These are phyloP conservation scores for Chelonoidis abingdonii DNA, from an alignment of 2,113 vertebrate species.

Conservation along the genomic window DNA sequence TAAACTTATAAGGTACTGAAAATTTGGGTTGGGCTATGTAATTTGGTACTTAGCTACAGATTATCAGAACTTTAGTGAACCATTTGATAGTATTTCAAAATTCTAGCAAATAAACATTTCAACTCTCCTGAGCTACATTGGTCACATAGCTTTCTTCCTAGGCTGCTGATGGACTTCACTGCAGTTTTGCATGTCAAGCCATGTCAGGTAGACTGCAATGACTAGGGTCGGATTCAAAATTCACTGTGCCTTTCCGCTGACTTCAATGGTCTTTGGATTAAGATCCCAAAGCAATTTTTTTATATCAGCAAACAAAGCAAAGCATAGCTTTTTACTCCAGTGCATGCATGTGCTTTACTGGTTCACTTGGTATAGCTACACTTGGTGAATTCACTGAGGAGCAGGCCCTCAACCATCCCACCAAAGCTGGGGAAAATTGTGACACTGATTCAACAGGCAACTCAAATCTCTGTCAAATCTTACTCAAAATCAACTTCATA, in stretches of 20 bases:
- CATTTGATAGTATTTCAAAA: background rate
- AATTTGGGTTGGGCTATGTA: background rate
- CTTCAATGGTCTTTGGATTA: background rate
- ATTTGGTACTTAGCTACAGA: background rate
- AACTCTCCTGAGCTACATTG: background rate
- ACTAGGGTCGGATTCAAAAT: background rate
- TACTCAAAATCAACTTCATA: background rate
- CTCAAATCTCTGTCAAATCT: background rate
- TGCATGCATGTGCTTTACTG: background rate
- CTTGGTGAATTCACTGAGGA: background rate
- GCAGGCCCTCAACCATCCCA: background rate
- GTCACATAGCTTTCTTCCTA: background rate
- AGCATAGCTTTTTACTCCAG: background rate
- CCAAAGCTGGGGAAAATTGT: background rate
- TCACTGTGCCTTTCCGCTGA: background rate
- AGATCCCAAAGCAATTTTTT: background rate
- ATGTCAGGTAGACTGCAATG: rapidly evolving
- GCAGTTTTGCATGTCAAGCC: background rate
- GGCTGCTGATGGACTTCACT: background rate
- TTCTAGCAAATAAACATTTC: background rate
- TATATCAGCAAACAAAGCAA: background rate
- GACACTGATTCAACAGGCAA: background rate
- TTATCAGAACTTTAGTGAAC: background rate
- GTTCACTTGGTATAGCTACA: background rate
- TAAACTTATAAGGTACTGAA: background rate